Percentiles rank a stretch among this genome's conserved stretches.
phyloP scores from a whole-genome alignment of 1,140 invertebrate species.

The Luehdorfia chinensis region DNA sequence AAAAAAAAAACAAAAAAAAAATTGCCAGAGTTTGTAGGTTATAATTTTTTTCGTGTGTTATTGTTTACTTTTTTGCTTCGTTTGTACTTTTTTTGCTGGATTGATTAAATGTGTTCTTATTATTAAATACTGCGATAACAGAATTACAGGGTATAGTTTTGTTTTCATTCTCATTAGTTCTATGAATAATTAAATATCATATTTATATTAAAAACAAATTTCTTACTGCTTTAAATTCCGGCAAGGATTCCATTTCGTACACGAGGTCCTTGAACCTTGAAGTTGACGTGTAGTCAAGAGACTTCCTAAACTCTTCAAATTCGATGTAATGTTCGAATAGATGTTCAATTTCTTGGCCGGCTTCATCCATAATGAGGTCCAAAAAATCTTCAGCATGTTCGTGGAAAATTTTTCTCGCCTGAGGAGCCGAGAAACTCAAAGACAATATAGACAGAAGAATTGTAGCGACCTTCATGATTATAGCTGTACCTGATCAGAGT shows the following conservation, averaged over 20 bases:
- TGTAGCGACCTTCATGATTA: constrained; percentile 47
- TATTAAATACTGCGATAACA: too few species aligned
- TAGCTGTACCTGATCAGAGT: constrained; percentile 8
- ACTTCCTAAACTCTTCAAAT: constrained; percentile 47
- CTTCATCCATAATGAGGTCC: constrained; percentile 39
- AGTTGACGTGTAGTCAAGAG: constrained; percentile 40
- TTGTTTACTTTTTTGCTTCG: too few species aligned
- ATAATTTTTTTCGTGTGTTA: too few species aligned
- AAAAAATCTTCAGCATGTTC: constrained; percentile 61
- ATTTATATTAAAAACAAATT: too few species aligned
- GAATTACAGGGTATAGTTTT: too few species aligned
- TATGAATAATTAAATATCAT: too few species aligned
- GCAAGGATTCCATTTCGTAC: constrained; percentile 59
- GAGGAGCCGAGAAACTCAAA: constrained; percentile 42
- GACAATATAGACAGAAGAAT: constrained; percentile 38
- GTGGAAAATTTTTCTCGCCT: constrained; percentile 55
- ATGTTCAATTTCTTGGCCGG: constrained; percentile 30
- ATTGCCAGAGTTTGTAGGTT: too few species aligned
- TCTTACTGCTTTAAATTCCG: constrained; percentile 64
- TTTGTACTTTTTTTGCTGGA: too few species aligned
- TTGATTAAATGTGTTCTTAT: too few species aligned
- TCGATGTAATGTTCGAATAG: constrained; percentile 40
- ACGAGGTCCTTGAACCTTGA: constrained; percentile 48
- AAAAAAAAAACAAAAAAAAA: too few species aligned
- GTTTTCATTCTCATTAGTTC: too few species aligned